Base-by-base conservation (phyloP, 2,797 vertebrate species). In the Bovichtus variegatus region DNA sequence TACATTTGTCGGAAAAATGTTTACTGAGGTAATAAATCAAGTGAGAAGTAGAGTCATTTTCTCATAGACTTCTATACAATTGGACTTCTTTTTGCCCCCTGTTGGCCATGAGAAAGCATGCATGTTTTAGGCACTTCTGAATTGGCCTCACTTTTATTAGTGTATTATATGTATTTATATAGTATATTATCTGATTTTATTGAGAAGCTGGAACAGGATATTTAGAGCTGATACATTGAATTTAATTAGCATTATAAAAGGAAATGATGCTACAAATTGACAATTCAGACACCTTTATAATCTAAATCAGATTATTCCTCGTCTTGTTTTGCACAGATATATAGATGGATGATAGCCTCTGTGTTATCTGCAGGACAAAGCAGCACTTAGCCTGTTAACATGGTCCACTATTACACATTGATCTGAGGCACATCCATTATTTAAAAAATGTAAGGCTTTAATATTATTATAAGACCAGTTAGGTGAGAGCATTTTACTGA, bases 341-440 rank as follows among this genome's bases (percentile, higher is more conserved):
- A 5, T 18, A 27, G 66, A 85, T 76, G 43, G 60, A 87, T 54
- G 34, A 76, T 53, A 44, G 59, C 50, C 50, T 44, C 4, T 53
- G 59, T 64, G 47, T 69, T 80, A 69, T 25, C 40, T 2, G 76
- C 72, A 82, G 74, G 81, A 38, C 67, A 58, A 47, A 16, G 8
- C 74, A 78, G 73, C 78, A 74, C 59, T 90, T 90, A 86, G 74
- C 82, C 83, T 43, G 69, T 89, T 84, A 89, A 84, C 82, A 78
- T 60, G 68, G 73, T 78, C 72, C 65, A 74, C 67, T 55, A 73
- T 76, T 84, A 76, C 71, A 79, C 46, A 76, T 55, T 55, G 74
- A 84, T 80, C 71, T 43, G 38, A 89, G 81, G 83, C 71, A 65
- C 67, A 91, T 88, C 29, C 76, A 89, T 91, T 87, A 90, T 90